phyloP scores from a whole-genome alignment of 2,797 vertebrate genomes.

The Hydrocynus forskahlii region DNA sequence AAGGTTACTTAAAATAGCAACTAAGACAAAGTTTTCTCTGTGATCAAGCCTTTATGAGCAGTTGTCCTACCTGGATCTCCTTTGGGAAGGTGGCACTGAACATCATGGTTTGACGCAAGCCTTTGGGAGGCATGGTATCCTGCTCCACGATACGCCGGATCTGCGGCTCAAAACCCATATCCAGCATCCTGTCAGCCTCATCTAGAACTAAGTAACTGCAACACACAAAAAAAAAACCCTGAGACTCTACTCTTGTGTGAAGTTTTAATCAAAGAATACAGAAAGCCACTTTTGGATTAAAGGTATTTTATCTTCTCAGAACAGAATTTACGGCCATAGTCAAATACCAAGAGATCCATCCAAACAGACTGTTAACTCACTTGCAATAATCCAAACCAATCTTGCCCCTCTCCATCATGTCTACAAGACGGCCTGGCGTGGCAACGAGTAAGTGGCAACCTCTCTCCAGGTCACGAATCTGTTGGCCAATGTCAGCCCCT shows the following conservation, averaged over 20 bases:
- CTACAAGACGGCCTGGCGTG: constrained; percentile 92
- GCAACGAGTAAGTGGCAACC: constrained; percentile 95
- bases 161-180: constrained; percentile 98
- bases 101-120: constrained; percentile 96
- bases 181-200: constrained; percentile 97
- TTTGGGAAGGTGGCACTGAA: constrained; percentile 98
- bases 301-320: no score
- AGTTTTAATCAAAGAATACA: no score
- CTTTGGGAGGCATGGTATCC: constrained; percentile 95
- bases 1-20: no score
- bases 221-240: no score
- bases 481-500: constrained; percentile 95
- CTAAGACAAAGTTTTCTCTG: no score
- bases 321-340: not conserved
- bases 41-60: no score
- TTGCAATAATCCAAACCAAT: constrained; percentile 96
- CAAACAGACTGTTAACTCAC: constrained; percentile 68
- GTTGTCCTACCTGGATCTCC: constrained; percentile 90
- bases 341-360: not conserved
- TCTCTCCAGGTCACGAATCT: constrained; percentile 93
- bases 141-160: constrained; percentile 95
- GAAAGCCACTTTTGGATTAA: no score
- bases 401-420: constrained; percentile 98
- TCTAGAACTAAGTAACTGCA: constrained; percentile 91
- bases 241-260: no score